Evolutionary conservation across 2,113 vertebrate species (phyloP), one percentile per base, ranked within the genome.

Genomic region (Eulacestoma nigropectus): DNA sequence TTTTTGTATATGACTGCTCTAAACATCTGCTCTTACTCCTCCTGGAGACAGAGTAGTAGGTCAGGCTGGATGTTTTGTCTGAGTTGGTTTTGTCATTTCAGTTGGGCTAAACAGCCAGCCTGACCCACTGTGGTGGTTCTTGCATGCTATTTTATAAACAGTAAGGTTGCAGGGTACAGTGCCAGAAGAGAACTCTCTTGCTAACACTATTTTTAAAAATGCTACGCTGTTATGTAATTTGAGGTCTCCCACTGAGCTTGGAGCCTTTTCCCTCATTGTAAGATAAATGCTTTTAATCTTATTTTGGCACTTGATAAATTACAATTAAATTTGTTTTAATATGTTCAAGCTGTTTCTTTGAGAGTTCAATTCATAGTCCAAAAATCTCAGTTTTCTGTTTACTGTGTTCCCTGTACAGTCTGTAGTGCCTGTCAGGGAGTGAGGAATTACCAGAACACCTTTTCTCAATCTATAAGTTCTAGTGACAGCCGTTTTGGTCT

Each of bases 221-320:
- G n/a, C 32, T 63, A 67, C 85, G 16, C 35, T 78, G 8, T 79
- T 85, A 56, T 8, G 46, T 80, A 88, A 90, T 88, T 85, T 83
- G 62, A 77, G 35, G 16, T 92, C 49, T 84, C 3, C 1, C 16
- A 50, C 37, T 93, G 78, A 72, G 68, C n/a, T 69, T 6, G 10
- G 64, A 94, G 49, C 49, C 25, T 78, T 90, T 63, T 53, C 4
- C 14, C 11, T 92, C 23, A 50, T 57, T 86, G 46, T 65, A 76
- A 79, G 39, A 76, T 32, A 74, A 87, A 83, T 55, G 10, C 27
- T 63, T 87, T 93, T 93, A 67, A 70, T 65, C 70, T 56, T 87
- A 49, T 90, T 73, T 94, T 95, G 82, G 35, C 79, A 56, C 35
- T 56, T 93, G 67, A 86, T 90, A 68, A 92, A 85, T 85, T 83